Conservation (phyloP, 2,797 vertebrate genomes). For the Coccyzus lansbergi region DNA sequence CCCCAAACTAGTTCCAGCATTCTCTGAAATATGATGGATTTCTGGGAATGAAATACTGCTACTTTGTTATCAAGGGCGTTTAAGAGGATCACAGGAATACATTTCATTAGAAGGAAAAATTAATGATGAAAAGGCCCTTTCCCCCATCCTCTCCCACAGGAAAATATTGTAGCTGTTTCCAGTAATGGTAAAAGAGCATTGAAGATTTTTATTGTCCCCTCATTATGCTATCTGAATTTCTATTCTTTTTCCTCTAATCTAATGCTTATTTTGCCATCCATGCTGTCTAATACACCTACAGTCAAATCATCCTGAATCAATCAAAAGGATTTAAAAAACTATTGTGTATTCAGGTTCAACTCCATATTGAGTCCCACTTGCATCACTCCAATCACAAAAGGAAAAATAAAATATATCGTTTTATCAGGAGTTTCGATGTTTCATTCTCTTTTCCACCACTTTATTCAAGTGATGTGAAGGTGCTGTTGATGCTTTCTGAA, state of each 20-base stretch:
- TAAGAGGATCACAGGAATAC: neutral
- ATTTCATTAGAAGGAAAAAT: neutral
- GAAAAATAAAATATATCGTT: neutral
- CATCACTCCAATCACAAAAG: neutral
- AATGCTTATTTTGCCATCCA: neutral
- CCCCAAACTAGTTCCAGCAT: neutral
- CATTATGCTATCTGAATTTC: neutral
- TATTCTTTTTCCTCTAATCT: neutral
- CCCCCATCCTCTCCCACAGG: neutral
- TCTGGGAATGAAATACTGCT: neutral
- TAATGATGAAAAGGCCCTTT: neutral
- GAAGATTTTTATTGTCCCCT: neutral
- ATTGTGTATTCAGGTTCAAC: neutral
- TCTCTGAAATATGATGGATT: neutral
- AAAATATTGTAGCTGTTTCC: neutral
- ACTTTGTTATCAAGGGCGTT: neutral
- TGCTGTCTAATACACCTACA: neutral
- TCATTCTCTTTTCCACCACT: neutral
- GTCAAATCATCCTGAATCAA: neutral
- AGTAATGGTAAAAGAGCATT: neutral
- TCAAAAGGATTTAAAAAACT: neutral
- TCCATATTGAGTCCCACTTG: neutral
- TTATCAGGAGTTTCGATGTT: neutral
- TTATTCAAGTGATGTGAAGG: neutral
- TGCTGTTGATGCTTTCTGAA: neutral